phyloP scores from a whole-genome alignment of 2,797 vertebrate genomes.

The Alfaro cultratus region DNA sequence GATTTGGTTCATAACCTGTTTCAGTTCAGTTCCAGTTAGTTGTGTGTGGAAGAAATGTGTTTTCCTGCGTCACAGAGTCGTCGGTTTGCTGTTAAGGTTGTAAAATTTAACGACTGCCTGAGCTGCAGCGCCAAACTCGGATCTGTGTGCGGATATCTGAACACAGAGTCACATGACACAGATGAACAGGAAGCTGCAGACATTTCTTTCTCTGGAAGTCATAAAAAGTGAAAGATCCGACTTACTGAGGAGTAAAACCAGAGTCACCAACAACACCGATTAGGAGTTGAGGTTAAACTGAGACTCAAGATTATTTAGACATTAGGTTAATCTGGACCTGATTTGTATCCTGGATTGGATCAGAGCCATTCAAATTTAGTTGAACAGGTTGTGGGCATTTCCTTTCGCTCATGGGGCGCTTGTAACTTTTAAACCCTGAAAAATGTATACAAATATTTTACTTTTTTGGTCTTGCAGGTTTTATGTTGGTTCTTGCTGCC shows the following conservation, averaged over 20 bases:
- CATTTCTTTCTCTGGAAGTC: not conserved
- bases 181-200: not conserved
- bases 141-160: not conserved
- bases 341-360: not conserved
- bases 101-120: not conserved
- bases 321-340: not conserved
- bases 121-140: not conserved
- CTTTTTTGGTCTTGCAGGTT: not conserved
- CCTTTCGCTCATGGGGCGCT: not conserved
- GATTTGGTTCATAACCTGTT: not conserved
- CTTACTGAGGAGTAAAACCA: no score
- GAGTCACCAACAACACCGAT: not conserved
- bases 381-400: not conserved
- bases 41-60: not conserved
- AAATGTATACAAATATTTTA: not conserved
- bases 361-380: not conserved
- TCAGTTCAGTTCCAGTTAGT: not conserved
- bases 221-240: not conserved
- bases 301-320: not conserved
- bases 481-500: not conserved
- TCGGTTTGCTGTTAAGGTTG: not conserved
- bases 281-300: not conserved
- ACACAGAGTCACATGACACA: not conserved
- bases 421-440: not conserved
- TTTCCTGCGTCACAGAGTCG: not conserved